Percentiles rank a stretch among this genome's conserved stretches.
Conservation (phyloP, 2,797 vertebrate species). For the Helostoma temminkii region DNA sequence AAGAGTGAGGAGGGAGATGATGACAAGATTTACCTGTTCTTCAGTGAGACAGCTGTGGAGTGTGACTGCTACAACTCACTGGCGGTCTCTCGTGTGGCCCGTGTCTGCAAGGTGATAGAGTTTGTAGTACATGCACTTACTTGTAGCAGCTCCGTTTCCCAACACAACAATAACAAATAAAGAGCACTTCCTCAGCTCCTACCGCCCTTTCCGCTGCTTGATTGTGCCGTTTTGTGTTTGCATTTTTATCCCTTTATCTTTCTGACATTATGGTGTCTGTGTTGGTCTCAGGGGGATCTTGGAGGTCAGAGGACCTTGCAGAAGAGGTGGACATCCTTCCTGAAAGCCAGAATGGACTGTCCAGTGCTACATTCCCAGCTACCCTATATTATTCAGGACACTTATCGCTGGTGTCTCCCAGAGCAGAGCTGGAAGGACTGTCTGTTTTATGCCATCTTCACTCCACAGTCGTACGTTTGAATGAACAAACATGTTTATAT, state of each 20-base stretch:
- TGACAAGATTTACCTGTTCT: slow-evolving; percentile 90
- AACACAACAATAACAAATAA: slow-evolving; percentile 11
- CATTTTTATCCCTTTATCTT: slow-evolving; percentile 8
- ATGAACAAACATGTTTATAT: slow-evolving; percentile 23
- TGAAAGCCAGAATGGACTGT: slow-evolving; percentile 86
- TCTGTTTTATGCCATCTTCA: slow-evolving; percentile 86
- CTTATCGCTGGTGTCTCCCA: slow-evolving; percentile 81
- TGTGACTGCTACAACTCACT: slow-evolving; percentile 86
- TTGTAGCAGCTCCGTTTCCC: slow-evolving; percentile 7
- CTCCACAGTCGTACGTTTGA: slow-evolving; percentile 81
- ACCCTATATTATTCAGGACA: slow-evolving; percentile 84
- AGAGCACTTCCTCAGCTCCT: slow-evolving; percentile 22
- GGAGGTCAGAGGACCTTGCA: slow-evolving; percentile 84
- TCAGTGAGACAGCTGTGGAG: slow-evolving; percentile 87
- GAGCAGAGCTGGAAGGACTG: slow-evolving; percentile 76
- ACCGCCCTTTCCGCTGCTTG: slow-evolving; percentile 34
- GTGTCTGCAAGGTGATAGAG: slow-evolving; percentile 86
- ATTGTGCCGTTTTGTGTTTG: slow-evolving; percentile 9
- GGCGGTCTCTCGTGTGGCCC: slow-evolving; percentile 86
- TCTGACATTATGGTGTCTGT: background rate
- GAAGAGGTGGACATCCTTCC: slow-evolving; percentile 87
- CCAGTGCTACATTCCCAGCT: slow-evolving; percentile 78
- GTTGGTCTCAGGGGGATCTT: slow-evolving; percentile 77
- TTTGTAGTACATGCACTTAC: background rate
- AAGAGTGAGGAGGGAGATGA: slow-evolving; percentile 76